Evolutionary conservation across 1,140 invertebrate species (phyloP).

Genomic region (Steinernema khuongi): DNA sequence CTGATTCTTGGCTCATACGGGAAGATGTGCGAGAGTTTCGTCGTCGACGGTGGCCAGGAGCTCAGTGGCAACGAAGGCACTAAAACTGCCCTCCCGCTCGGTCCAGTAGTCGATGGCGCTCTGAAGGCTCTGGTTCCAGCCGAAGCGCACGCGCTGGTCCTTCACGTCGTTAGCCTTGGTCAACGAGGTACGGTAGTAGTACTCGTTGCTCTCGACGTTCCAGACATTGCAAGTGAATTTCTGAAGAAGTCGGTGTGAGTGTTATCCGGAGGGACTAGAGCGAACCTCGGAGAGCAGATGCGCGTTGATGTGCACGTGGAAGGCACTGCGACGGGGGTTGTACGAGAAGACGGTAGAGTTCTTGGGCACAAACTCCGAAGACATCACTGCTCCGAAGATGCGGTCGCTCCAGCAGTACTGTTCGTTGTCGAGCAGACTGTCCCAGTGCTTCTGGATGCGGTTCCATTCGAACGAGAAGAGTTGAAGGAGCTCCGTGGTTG

Average conservation of each 20-base stretch:
- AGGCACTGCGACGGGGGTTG: slow-evolving; percentile 32
- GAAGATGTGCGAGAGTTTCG: slow-evolving; percentile 8
- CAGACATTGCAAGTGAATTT: slow-evolving; percentile 43
- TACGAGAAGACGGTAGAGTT: slow-evolving; percentile 34
- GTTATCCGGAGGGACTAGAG: background rate
- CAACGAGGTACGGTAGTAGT: slow-evolving; percentile 46
- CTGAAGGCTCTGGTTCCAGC: slow-evolving; percentile 28
- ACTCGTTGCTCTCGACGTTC: slow-evolving; percentile 49
- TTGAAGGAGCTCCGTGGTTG: slow-evolving; percentile 34
- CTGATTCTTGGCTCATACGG: background rate
- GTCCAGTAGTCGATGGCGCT: slow-evolving; percentile 43
- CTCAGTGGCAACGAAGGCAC: slow-evolving; percentile 47
- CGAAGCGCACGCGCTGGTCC: slow-evolving; percentile 41
- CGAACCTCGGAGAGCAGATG: slow-evolving; percentile 42
- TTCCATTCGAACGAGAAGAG: slow-evolving; percentile 37
- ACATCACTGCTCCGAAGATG: slow-evolving; percentile 27
- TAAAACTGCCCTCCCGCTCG: slow-evolving; percentile 38
- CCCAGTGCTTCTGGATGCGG: slow-evolving; percentile 41
- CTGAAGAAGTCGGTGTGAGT: slow-evolving; percentile 27
- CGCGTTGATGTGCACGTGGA: slow-evolving; percentile 43
- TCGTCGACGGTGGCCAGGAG: slow-evolving; percentile 31
- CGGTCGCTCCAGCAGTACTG: slow-evolving; percentile 41
- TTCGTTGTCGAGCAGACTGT: slow-evolving; percentile 43
- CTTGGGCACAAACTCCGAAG: slow-evolving; percentile 10
- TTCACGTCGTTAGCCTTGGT: slow-evolving; percentile 45